Conservation (phyloP, 2,113 vertebrate genomes). For the Sorex araneus region DNA sequence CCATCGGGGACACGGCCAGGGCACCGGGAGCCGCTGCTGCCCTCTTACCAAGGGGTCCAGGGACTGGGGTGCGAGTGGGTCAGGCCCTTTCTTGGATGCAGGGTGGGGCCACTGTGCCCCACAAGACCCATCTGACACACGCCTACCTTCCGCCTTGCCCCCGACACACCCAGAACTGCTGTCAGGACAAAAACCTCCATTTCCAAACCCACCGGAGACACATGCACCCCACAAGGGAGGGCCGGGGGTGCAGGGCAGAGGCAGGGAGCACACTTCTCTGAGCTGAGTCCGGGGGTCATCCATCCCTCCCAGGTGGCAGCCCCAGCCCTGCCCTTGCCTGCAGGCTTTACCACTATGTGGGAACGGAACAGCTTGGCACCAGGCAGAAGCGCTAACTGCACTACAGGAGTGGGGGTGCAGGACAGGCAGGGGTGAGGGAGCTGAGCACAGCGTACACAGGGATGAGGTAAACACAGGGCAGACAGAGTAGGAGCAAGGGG, state of each 20-base stretch:
- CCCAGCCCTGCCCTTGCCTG: constrained; percentile 60
- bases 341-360: constrained; percentile 82
- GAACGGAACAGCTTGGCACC: constrained; percentile 88
- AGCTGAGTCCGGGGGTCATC: no score
- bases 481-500: no score
- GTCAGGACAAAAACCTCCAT: constrained; percentile 57
- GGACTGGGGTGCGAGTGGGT: no score
- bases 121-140: no score
- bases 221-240: background rate
- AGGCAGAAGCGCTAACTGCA: constrained; percentile 92
- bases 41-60: background rate
- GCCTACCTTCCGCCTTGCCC: no score
- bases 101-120: background rate
- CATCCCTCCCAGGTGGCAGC: background rate
- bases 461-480: no score
- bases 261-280: background rate
- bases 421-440: background rate
- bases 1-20: no score
- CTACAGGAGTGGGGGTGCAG: no score
- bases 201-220: constrained; percentile 53
- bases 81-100: background rate
- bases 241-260: background rate
- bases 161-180: no score
- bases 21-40: background rate
- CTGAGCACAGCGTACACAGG: no score